Evolutionary conservation across 2,888 invertebrate genomes (phyloP).

Genomic region (Andrena trimmerana): DNA sequence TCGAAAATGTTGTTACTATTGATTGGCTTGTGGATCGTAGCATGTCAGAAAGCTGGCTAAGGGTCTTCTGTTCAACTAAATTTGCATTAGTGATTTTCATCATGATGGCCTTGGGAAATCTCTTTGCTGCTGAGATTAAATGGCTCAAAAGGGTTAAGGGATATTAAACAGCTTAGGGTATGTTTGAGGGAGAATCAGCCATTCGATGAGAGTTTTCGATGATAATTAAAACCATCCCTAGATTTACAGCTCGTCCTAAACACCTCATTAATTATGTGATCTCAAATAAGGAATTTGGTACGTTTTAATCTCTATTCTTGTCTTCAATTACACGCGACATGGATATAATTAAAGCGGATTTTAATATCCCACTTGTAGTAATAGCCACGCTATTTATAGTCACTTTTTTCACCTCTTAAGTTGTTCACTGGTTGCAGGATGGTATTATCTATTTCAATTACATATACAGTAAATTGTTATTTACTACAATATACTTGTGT

Average conservation of each 20-base stretch:
- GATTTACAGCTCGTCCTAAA: background rate
- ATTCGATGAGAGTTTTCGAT: conserved; percentile 36
- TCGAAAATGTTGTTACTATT: background rate
- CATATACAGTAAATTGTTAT: too few relatives aligned
- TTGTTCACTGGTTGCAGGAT: too few relatives aligned
- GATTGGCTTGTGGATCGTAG: conserved; percentile 7
- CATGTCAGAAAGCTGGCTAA: conserved; percentile 22
- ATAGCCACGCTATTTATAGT: too few relatives aligned
- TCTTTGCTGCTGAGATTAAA: conserved; percentile 62
- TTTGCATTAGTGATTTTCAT: conserved; percentile 68
- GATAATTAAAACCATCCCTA: conserved; percentile 28
- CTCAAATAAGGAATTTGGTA: background rate
- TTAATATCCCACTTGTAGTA: too few relatives aligned
- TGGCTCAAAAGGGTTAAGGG: conserved; percentile 61
- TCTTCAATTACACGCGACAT: too few relatives aligned
- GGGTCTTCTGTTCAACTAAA: conserved; percentile 61
- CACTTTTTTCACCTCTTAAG: too few relatives aligned
- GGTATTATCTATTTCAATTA: too few relatives aligned
- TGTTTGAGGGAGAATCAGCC: conserved; percentile 39
- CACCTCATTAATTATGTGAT: background rate
- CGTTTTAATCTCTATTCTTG: background rate
- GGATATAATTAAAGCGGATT: too few relatives aligned
- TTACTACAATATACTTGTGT: too few relatives aligned
- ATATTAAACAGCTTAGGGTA: conserved; percentile 56
- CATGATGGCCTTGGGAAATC: conserved; percentile 57